These are phyloP conservation scores for Danionella cerebrum DNA, from an alignment of 2,113 vertebrate species.

Conservation along the genomic window DNA sequence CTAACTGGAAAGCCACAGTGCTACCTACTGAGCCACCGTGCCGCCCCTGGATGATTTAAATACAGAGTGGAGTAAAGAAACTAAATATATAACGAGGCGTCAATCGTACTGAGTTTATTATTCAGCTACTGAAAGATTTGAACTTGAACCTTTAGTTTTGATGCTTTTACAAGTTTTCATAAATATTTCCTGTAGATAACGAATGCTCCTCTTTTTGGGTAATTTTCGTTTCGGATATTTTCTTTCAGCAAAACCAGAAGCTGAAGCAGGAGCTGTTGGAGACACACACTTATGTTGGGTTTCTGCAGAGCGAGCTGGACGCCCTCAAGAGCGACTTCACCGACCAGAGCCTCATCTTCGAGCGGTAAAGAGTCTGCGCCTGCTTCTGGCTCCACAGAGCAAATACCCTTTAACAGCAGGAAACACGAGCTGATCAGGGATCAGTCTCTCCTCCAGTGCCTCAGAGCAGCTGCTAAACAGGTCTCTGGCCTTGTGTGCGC, in stretches of 20 bases:
- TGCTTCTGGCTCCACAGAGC: neutral
- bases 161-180: no score
- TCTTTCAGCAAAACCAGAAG: constrained; percentile 83
- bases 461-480: constrained; percentile 20
- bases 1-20: no score
- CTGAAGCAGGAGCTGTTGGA: constrained; percentile 88
- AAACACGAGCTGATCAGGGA: no score
- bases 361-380: constrained; percentile 62
- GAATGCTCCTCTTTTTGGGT: neutral
- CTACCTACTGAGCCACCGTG: no score
- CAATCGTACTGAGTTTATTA: no score
- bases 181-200: no score
- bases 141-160: no score
- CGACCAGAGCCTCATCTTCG: constrained; percentile 82
- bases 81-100: no score
- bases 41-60: no score
- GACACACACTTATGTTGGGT: constrained; percentile 85
- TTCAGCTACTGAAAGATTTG: no score
- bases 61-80: no score
- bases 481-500: constrained; percentile 35
- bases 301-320: constrained; percentile 89
- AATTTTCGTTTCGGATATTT: neutral
- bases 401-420: no score
- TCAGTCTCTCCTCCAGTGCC: neutral
- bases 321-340: constrained; percentile 86